Percentiles rank a stretch among this genome's conserved stretches.
Evolutionary conservation across 2,888 invertebrate genomes (phyloP).

Genomic region (Andrena dorsata): DNA sequence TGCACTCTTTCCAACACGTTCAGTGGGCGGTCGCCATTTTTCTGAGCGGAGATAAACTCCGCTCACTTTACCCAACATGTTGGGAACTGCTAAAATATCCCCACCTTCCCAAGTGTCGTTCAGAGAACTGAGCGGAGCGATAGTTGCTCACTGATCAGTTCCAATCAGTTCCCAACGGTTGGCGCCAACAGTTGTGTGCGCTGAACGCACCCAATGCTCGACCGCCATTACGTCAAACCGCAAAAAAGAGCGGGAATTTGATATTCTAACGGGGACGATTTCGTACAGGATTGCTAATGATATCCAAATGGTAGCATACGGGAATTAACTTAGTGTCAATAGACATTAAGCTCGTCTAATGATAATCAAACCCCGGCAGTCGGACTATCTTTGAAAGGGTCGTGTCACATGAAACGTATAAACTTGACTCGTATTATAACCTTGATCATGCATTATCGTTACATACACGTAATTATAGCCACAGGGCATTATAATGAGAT

Average conservation of each 20-base stretch:
- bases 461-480: background rate
- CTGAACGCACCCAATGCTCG: background rate
- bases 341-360: background rate
- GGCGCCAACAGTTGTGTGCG: too few species aligned
- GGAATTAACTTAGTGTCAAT: background rate
- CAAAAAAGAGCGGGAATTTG: slow-evolving; percentile 7
- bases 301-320: background rate
- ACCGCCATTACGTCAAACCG: background rate
- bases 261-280: background rate
- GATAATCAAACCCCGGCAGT: background rate
- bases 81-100: too few species aligned
- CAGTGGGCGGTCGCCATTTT: too few species aligned
- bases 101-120: too few species aligned
- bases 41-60: too few species aligned
- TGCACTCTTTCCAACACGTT: too few species aligned
- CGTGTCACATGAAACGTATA: background rate
- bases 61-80: too few species aligned
- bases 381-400: background rate
- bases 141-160: too few species aligned
- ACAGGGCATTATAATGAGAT: background rate
- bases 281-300: background rate
- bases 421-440: background rate
- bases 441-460: background rate
- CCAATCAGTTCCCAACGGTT: too few species aligned
- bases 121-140: too few species aligned